Conservation (phyloP, 2,888 invertebrate species). For the Cantharis flavilabris region DNA sequence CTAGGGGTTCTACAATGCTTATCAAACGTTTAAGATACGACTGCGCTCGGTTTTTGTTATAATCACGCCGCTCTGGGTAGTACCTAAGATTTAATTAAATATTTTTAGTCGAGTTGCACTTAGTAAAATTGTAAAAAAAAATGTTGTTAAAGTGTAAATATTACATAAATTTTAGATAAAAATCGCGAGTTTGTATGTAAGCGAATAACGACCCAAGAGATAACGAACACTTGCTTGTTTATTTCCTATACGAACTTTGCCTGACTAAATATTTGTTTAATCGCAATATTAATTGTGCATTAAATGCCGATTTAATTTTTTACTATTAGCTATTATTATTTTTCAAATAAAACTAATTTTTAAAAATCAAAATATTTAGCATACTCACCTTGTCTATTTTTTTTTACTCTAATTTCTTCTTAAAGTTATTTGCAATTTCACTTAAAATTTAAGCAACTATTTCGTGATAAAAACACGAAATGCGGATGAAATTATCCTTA, state of each 20-base stretch:
- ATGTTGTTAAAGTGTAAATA: neutral
- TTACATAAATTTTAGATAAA: neutral
- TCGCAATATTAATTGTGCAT: neutral
- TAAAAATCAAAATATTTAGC: no score
- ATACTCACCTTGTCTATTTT: neutral
- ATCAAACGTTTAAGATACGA: conserved; percentile 16
- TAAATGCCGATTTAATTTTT: neutral
- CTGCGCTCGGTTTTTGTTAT: conserved; percentile 26
- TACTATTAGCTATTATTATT: neutral
- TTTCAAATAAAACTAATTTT: neutral
- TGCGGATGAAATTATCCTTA: neutral
- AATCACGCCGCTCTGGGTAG: conserved; percentile 19
- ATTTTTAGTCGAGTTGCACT: conserved; percentile 13
- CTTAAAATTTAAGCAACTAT: neutral
- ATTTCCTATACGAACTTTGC: conserved; percentile 7
- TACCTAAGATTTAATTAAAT: conserved; percentile 21
- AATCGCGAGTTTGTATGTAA: neutral
- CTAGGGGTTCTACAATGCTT: conserved; percentile 27
- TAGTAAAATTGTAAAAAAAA: neutral
- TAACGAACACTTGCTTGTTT: conserved; percentile 12
- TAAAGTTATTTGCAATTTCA: neutral
- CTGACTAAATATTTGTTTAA: neutral
- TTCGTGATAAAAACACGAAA: neutral
- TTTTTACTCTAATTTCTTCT: neutral
- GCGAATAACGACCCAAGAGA: neutral